phyloP scores from a whole-genome alignment of 2,888 invertebrate genomes.

The Spodoptera picta region DNA sequence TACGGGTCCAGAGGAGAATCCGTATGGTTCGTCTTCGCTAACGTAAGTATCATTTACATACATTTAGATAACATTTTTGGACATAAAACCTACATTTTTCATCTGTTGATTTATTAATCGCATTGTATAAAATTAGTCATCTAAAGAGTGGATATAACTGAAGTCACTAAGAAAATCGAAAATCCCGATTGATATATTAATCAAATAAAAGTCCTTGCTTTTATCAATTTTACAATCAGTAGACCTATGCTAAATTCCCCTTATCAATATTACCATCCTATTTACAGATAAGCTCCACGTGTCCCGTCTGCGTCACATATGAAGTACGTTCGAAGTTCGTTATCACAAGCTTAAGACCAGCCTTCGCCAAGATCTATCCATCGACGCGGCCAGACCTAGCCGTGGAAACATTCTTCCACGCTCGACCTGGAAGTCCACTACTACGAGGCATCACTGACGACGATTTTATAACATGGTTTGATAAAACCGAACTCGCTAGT shows the following conservation, averaged over 20 bases:
- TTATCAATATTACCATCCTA: neutral
- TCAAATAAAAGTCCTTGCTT: too few relatives aligned
- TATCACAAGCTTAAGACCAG: slow-evolving; percentile 90
- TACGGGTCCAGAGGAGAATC: slow-evolving; percentile 90
- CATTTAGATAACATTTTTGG: too few relatives aligned
- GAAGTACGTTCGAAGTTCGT: slow-evolving; percentile 89
- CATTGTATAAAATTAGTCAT: too few relatives aligned
- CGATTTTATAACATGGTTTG: slow-evolving; percentile 91
- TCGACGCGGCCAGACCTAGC: slow-evolving; percentile 89
- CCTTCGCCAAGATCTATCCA: slow-evolving; percentile 90
- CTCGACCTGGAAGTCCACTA: slow-evolving; percentile 88
- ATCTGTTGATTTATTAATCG: too few relatives aligned
- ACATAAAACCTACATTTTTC: too few relatives aligned
- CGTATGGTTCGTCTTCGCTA: slow-evolving; percentile 91
- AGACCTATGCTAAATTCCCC: too few relatives aligned
- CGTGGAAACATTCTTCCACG: slow-evolving; percentile 90
- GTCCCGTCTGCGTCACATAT: slow-evolving; percentile 90
- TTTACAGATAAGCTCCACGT: slow-evolving; percentile 87
- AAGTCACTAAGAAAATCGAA: too few relatives aligned
- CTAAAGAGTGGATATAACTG: too few relatives aligned
- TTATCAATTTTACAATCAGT: too few relatives aligned
- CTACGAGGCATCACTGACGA: slow-evolving; percentile 90
- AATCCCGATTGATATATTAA: too few relatives aligned
- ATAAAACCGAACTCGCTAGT: slow-evolving; percentile 87
- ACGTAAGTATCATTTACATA: slow-evolving; percentile 79